A percentile compares a stretch with the other conserved stretches of the same genome.
These are phyloP conservation scores for Oscarella lobularis DNA, from an alignment of 37 sponge, comb jelly and placozoan species.

Conservation along the genomic window DNA sequence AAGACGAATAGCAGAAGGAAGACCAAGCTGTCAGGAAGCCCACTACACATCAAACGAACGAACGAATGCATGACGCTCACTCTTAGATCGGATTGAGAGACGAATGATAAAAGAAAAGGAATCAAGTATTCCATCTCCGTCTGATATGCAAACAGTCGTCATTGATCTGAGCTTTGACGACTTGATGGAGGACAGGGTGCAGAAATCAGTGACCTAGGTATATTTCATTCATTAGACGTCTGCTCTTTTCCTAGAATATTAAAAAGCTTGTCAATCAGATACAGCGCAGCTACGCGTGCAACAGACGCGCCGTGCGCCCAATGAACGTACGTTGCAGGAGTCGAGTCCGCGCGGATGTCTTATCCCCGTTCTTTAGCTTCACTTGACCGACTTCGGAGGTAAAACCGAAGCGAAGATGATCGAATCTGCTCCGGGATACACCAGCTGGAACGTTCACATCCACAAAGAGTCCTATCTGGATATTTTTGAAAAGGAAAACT, in stretches of 20 bases:
- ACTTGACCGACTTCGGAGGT: constrained; percentile 49
- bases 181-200: constrained; percentile 65
- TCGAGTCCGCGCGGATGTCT: neutral
- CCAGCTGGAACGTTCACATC: constrained; percentile 46
- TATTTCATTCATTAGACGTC: neutral
- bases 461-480: constrained; percentile 20
- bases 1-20: no score
- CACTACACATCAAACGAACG: no score
- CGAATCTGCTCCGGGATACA: constrained; percentile 10
- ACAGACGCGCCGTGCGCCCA: constrained; percentile 44
- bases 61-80: no score
- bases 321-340: constrained; percentile 35
- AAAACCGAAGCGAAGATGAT: constrained; percentile 23
- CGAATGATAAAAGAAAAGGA: no score
- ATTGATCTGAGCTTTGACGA: constrained; percentile 60
- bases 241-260: constrained; percentile 38
- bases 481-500: constrained; percentile 33
- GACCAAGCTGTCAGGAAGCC: no score
- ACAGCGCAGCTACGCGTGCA: constrained; percentile 70
- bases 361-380: constrained; percentile 18
- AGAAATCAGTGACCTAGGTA: no score
- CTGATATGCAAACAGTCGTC: no score
- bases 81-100: no score
- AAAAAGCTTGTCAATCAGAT: constrained; percentile 51
- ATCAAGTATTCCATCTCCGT: no score